A percentile compares a stretch with the other conserved stretches of the same genome.
These are phyloP conservation scores for Erpornis zantholeuca DNA, from an alignment of 2,113 vertebrate species.

Conservation along the genomic window DNA sequence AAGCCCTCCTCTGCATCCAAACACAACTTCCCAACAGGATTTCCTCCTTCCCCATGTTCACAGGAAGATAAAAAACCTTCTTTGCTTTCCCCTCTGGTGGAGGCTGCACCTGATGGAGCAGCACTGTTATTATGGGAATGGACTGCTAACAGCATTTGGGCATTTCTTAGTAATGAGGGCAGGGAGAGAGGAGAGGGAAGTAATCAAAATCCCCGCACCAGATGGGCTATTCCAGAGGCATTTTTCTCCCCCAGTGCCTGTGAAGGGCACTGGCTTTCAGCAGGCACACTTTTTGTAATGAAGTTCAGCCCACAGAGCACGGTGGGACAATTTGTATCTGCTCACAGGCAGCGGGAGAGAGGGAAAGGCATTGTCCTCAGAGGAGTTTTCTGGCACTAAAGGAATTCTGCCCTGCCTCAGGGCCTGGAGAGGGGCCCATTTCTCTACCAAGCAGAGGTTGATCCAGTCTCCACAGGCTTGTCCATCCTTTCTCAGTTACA, in stretches of 20 bases:
- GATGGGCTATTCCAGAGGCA: slow-evolving; percentile 26
- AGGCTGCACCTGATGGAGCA: not conserved
- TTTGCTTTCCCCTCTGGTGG: not conserved
- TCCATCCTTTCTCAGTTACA: not conserved
- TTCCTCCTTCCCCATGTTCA: not conserved
- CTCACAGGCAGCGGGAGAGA: not conserved
- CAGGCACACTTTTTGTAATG: slow-evolving; percentile 22
- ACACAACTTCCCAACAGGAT: not conserved
- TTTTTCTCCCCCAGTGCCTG: slow-evolving; percentile 46
- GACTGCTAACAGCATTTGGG: slow-evolving; percentile 11
- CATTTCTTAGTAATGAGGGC: slow-evolving; percentile 11
- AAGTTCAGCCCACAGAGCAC: slow-evolving; percentile 11
- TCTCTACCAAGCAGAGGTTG: not conserved
- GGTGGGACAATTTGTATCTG: not conserved
- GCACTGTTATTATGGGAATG: not conserved
- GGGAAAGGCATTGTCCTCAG: not conserved
- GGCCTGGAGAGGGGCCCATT: not conserved
- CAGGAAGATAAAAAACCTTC: not conserved
- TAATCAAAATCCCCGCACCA: not conserved
- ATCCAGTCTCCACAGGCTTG: not conserved
- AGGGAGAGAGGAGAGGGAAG: slow-evolving; percentile 2
- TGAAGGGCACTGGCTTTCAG: slow-evolving; percentile 42
- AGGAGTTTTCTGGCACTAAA: not conserved
- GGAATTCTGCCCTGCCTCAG: not conserved
- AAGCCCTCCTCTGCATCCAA: not conserved